Evolutionary conservation across 2,113 vertebrate species (phyloP).

Genomic region (Neotoma lepida): DNA sequence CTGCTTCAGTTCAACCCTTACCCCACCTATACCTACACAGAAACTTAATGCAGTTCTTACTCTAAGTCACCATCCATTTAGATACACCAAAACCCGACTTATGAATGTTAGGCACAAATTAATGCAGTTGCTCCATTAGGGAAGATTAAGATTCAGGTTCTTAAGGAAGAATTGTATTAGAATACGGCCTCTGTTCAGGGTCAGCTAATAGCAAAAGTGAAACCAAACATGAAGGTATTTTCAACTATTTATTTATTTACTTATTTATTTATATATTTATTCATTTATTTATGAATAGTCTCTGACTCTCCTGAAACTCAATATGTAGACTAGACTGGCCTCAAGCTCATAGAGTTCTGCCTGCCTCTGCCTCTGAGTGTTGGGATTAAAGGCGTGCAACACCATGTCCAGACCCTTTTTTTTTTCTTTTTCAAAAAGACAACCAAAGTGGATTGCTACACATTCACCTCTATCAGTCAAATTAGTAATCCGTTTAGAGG

Average conservation of each 20-base stretch:
- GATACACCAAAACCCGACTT: not conserved
- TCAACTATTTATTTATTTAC: not conserved
- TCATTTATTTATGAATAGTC: not conserved
- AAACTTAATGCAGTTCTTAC: not conserved
- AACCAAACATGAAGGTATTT: constrained; percentile 1
- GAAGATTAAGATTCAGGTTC: constrained; percentile 43
- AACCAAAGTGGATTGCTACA: not conserved
- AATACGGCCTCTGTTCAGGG: constrained; percentile 8
- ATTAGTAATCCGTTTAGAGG: constrained; percentile 27
- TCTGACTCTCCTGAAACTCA: not conserved
- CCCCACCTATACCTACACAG: not conserved
- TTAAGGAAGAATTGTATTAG: constrained; percentile 37
- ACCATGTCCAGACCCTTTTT: not conserved
- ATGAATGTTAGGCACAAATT: not conserved
- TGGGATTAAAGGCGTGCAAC: not conserved
- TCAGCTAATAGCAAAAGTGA: constrained; percentile 47
- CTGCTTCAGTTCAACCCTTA: constrained; percentile 37
- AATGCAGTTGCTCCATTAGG: not conserved
- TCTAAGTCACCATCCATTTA: constrained; percentile 46
- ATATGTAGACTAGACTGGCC: not conserved
- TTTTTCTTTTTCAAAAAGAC: not conserved
- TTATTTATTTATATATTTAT: not conserved
- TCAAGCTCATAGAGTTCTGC: not conserved
- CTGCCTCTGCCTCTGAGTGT: not conserved
- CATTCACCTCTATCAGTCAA: constrained; percentile 18